Evolutionary conservation across 2,113 vertebrate species (phyloP), one percentile per base, ranked within the genome.

Genomic region (Phylloscopus trochilus): DNA sequence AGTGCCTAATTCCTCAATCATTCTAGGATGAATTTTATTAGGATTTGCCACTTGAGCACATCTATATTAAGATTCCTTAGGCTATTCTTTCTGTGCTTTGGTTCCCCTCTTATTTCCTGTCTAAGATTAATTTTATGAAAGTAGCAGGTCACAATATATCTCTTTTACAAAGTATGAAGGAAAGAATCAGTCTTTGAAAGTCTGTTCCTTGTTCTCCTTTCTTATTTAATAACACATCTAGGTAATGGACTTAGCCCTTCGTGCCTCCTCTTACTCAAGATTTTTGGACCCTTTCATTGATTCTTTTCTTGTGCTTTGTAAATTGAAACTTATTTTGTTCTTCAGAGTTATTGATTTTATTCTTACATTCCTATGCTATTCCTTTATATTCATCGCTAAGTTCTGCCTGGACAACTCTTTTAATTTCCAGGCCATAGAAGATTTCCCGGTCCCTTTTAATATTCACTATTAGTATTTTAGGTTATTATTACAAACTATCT

Each of bases 101-200:
- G 27, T 83, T 95, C 72, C 63, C 76, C 53, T 92, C 69, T 84
- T 94, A 92, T 77, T 92, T 95, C 76, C 72, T 79, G 49, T 35
- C 59, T 46, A 90, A 92, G 89, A 96, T 90, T 93, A 94, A 95
- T 93, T 94, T 90, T 72, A 92, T 90, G 59, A 90, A 95, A 92
- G 58, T 39, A 95, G 56, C 56, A 87, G 86, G 83, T 73, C 79
- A 83, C 63, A 74, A 92, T 86, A 44, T 60, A 72, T 93, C 83
- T 92, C 78, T 84, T 81, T 74, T 83, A 95, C 83, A 73, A 94
- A 85, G 69, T 76, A 90, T 64, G 44, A 92, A 68, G 83, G 59
- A 87, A 92, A 83, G 60, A 94, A 96, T 88, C 89, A 83, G 66
- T 85, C 79, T 94, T 59, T 60, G 35, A 90, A 87, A 92, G 72